phyloP scores from a whole-genome alignment of 1,140 invertebrate genomes.

The Diabrotica virgifera region DNA sequence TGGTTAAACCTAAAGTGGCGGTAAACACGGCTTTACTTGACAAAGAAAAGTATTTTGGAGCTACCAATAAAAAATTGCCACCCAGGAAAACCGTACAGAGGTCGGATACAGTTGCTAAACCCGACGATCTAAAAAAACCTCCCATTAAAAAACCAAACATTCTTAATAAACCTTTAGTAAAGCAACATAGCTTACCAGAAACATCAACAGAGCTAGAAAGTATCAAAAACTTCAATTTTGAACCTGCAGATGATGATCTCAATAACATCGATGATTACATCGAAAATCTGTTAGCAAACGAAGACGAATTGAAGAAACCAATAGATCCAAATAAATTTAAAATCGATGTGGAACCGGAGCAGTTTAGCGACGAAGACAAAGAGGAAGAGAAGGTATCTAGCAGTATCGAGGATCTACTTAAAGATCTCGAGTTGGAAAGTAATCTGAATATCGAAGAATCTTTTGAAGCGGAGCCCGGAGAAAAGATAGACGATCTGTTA shows the following conservation, averaged over 20 bases:
- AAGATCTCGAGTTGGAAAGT: slow-evolving; percentile 43
- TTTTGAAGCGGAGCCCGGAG: slow-evolving; percentile 32
- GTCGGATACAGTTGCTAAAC: slow-evolving; percentile 29
- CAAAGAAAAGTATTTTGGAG: slow-evolving; percentile 46
- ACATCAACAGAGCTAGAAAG: slow-evolving; percentile 27
- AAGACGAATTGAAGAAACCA: slow-evolving; percentile 45
- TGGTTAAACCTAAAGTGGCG: slow-evolving; percentile 45
- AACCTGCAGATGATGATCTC: slow-evolving; percentile 42
- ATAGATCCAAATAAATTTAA: slow-evolving; percentile 34
- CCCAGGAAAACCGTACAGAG: slow-evolving; percentile 26
- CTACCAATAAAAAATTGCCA: slow-evolving; percentile 18
- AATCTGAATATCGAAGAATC: slow-evolving; percentile 27
- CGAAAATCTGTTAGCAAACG: slow-evolving; percentile 43
- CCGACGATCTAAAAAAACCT: not conserved
- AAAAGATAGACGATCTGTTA: slow-evolving; percentile 46
- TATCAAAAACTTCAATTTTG: slow-evolving; percentile 43
- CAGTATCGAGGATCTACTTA: slow-evolving; percentile 47
- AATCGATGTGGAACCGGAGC: slow-evolving; percentile 14
- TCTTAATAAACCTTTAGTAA: slow-evolving; percentile 21
- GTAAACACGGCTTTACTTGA: slow-evolving; percentile 35
- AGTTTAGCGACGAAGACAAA: slow-evolving; percentile 13
- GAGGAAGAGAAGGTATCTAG: slow-evolving; percentile 35
- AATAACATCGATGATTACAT: slow-evolving; percentile 45
- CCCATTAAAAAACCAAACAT: too few species aligned
- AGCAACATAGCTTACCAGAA: slow-evolving; percentile 37